Conservation (phyloP, 2,113 vertebrate species). For the Equus quagga region DNA sequence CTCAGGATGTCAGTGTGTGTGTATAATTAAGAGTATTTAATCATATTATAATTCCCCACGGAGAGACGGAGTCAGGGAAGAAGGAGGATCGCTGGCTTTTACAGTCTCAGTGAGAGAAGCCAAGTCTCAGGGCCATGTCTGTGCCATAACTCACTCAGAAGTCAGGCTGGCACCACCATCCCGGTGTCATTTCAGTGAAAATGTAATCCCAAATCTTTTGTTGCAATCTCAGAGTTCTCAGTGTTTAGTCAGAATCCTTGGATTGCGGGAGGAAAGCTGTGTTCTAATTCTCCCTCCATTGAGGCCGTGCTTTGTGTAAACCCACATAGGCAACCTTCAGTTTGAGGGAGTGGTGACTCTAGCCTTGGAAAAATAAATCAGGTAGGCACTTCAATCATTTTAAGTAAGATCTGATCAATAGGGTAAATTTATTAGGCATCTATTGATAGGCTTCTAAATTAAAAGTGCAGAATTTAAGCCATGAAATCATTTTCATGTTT, state of each 20-base stretch:
- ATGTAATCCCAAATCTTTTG: neutral
- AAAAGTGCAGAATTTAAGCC: neutral
- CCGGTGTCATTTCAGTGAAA: neutral
- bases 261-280: neutral
- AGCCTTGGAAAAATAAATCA: conserved; percentile 44
- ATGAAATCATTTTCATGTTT: conserved; percentile 20
- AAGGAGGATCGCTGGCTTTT: conserved; percentile 37
- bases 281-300: neutral
- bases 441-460: neutral
- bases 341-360: neutral
- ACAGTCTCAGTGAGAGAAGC: conserved; percentile 25
- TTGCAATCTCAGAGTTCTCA: neutral
- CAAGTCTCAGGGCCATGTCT: neutral
- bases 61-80: conserved; percentile 13
- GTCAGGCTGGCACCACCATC: neutral
- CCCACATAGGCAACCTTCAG: neutral
- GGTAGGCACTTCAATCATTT: neutral
- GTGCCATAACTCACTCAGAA: neutral
- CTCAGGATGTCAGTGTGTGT: conserved; percentile 67
- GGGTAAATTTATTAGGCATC: neutral
- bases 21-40: conserved; percentile 77
- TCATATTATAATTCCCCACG: conserved; percentile 71
- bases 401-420: neutral
- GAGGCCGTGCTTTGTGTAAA: neutral
- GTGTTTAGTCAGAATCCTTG: neutral